These are phyloP conservation scores for Chirona hameri DNA, from an alignment of 2,888 invertebrate species.

Conservation along the genomic window DNA sequence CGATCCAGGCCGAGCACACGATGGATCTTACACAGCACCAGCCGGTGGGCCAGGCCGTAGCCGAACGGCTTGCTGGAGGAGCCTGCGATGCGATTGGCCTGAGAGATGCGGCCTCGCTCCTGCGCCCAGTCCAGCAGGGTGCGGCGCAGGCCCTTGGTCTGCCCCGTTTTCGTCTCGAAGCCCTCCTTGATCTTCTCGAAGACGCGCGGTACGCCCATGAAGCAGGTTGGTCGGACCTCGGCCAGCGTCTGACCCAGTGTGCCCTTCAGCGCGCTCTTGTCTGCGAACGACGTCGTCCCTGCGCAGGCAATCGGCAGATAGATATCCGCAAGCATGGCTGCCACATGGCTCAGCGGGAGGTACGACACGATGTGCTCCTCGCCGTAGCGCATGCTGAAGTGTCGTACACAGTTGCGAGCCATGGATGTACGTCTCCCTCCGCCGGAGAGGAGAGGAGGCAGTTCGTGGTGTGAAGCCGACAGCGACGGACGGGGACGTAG, in stretches of 20 bases:
- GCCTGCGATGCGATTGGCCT: conserved; percentile 38
- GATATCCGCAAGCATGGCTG: conserved; percentile 80
- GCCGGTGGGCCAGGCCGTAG: conserved; percentile 69
- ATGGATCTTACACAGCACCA: conserved; percentile 76
- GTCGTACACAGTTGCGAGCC: conserved; percentile 56
- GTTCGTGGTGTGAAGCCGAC: too few relatives aligned
- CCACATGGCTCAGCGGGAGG: conserved; percentile 84
- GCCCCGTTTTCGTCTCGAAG: conserved; percentile 60
- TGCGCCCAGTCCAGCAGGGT: conserved; percentile 65
- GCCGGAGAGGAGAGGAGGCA: too few relatives aligned
- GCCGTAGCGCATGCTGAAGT: conserved; percentile 55
- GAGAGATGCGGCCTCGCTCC: conserved; percentile 49
- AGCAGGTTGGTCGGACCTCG: conserved; percentile 75
- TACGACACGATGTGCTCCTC: conserved; percentile 62
- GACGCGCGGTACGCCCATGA: conserved; percentile 84
- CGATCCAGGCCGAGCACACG: conserved; percentile 71
- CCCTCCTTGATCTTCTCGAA: conserved; percentile 92
- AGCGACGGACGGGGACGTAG: too few relatives aligned
- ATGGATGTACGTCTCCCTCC: too few relatives aligned
- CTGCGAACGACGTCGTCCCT: conserved; percentile 78
- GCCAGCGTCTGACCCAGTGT: conserved; percentile 65
- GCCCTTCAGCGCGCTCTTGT: conserved; percentile 74
- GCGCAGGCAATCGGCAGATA: conserved; percentile 62
- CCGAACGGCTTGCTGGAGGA: conserved; percentile 56
- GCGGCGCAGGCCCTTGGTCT: conserved; percentile 74